Evolutionary conservation across 2,797 vertebrate species (phyloP).

Genomic region (Cirrhinus molitorella): DNA sequence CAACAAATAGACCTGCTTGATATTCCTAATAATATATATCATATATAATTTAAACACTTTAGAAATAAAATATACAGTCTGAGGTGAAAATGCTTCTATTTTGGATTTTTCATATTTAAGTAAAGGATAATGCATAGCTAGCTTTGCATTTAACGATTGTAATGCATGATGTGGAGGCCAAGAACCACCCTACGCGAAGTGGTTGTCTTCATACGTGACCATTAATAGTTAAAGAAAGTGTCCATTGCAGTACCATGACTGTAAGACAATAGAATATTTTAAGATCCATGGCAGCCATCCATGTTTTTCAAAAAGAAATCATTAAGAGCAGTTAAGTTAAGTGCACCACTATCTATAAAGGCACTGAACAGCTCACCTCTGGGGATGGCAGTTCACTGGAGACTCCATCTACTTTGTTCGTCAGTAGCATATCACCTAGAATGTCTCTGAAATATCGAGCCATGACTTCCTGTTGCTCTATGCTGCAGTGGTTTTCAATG

Average conservation of each 20-base stretch:
- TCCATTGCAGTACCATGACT: not conserved
- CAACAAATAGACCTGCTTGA: not conserved
- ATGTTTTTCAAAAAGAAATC: not conserved
- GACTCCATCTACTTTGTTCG: constrained; percentile 71
- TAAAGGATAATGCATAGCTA: too few relatives aligned
- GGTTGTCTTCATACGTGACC: not conserved
- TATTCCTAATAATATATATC: not conserved
- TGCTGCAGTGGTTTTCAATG: constrained; percentile 92
- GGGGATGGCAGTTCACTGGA: constrained; percentile 87
- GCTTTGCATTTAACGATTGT: too few relatives aligned
- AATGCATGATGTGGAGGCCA: too few relatives aligned
- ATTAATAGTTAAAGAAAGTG: not conserved
- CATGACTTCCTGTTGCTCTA: constrained; percentile 90
- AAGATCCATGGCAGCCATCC: not conserved
- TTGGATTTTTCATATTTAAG: not conserved
- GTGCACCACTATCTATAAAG: constrained; percentile 21
- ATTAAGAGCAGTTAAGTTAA: constrained; percentile 17
- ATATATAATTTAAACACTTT: not conserved
- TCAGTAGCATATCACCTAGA: constrained; percentile 87
- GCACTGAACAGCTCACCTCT: constrained; percentile 84
- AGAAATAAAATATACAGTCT: not conserved
- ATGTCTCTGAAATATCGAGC: constrained; percentile 85
- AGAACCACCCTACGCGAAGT: too few relatives aligned
- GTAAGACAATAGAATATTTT: not conserved
- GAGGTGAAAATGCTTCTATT: not conserved